These are phyloP conservation scores for Achlya flavicornis DNA, from an alignment of 2,888 invertebrate species.

Conservation along the genomic window DNA sequence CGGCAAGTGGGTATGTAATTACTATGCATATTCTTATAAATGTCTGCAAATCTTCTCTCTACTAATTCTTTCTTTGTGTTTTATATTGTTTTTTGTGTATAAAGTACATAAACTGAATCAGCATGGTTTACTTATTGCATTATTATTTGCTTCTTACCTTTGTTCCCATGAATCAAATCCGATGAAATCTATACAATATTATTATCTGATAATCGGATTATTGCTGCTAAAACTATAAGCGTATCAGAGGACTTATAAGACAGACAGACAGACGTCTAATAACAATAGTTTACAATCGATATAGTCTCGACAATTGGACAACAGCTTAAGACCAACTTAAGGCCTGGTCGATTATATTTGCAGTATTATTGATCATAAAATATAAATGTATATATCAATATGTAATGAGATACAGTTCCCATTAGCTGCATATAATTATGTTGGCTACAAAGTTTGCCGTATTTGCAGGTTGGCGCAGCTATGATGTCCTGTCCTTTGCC, in stretches of 20 bases:
- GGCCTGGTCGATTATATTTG: neutral
- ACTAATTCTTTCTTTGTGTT: too few species aligned
- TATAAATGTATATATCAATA: too few species aligned
- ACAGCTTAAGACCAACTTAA: neutral
- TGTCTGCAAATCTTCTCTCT: too few species aligned
- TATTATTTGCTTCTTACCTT: neutral
- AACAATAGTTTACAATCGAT: neutral
- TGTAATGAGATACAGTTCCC: too few species aligned
- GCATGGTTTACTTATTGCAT: neutral
- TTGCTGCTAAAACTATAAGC: neutral
- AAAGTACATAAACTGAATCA: too few species aligned
- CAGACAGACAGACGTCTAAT: neutral
- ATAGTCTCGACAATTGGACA: neutral
- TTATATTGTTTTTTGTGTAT: too few species aligned
- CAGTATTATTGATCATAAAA: too few species aligned
- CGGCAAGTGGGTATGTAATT: too few species aligned
- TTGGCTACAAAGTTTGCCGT: conserved; percentile 17
- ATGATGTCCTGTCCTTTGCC: conserved; percentile 88
- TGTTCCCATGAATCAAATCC: neutral
- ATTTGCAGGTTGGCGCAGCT: conserved; percentile 76
- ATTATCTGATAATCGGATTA: neutral
- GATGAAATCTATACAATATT: neutral
- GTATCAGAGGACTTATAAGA: neutral
- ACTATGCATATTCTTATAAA: too few species aligned
- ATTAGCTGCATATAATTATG: neutral